Evolutionary conservation across 2,888 invertebrate species (phyloP), one percentile per base, ranked within the genome.

Genomic region (Tethea ocularis): DNA sequence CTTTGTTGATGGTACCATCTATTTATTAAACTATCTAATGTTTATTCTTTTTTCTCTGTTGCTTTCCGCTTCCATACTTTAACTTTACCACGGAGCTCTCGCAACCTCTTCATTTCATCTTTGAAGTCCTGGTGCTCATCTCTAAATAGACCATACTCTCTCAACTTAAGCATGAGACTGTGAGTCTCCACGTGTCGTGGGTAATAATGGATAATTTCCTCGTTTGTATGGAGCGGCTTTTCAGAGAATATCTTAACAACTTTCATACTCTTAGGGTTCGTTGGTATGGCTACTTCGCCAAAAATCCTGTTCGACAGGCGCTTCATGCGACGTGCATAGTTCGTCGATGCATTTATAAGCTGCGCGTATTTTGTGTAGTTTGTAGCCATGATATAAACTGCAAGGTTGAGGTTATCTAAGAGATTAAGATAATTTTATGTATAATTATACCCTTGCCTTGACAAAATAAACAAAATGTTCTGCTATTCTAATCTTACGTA

Each of bases 41-140:
- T 53, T 38, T 57, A 60, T 20, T 56, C 57, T 22, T 54, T 77
- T 67, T 86, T 89, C 15, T 15, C 65, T 64, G 60, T 77, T 60
- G 94, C 92, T 71, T 88, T 72, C 61, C 94, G 90, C 51, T 75
- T 82, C 91, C 91, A 92, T 20, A 90, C 90, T 61, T 94, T 93
- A 1, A 94, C 94, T 84, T 98, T 98, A 11, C 98, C 98, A 60
- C 97, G 90, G 17, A 98, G 90, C 60, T 94, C 95, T 60, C 96
- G 93, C 72, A 97, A 88, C 60, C 97, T 93, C 68, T 94, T 94
- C 95, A 97, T 97, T 89, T 98, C 98, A 56, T 98, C 97, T 71
- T 95, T 95, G 79, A 98, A 98, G 87, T 98, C 98, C 79, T 96
- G 94, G 86, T 98, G 98, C 82, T 98, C 98, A 78, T 98, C 98